Evolutionary conservation across 2,888 invertebrate species (phyloP), one percentile per base, ranked within the genome.

Genomic region (Ophion obscuratus): DNA sequence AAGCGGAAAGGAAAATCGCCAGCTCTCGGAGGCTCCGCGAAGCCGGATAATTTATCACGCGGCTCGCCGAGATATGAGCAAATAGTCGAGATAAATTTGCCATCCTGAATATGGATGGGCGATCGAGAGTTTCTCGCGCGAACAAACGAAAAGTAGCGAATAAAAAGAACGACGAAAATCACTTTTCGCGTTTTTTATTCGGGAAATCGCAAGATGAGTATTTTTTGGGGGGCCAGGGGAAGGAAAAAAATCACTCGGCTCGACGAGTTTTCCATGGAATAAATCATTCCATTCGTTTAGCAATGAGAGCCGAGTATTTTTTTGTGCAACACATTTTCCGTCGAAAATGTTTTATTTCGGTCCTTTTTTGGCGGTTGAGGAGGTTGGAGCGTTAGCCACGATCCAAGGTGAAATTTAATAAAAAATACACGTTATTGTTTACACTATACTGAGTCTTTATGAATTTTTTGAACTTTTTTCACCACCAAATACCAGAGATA

Each of bases 1-100:
- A 81, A 78, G 61, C 62, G 24, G 77, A 85, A 75, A 85, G 44
- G 62, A 44, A 85, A 85, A 78, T 78, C 62, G 53, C 74, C 14
- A 67, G 74, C 74, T 78, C 75, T 81, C 68, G 53, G 53, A 24
- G 70, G 75, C 66, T 76, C 68, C 73, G 20, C 40, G 76, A 81
- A 76, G 59, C 5, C 27, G 78, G 24, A 82, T 75, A 75, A 79
- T 82, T 85, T 76, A 73, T 82, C 53, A 31, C 77, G 83, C 62
- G 75, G 68, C 53, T 20, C 77, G 83, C 67, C 74, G 68, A 59
- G 67, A 36, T 68, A 59, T 61, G 53, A n/a, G n/a, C 20, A 70
- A 36, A 70, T 70, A 68, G 53, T 36, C 31, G 61, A 27, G 70
- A 82, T 70, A 36, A 62, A 71, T 70, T 76, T 64, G 24, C 31